A percentile compares a stretch with the other conserved stretches of the same genome.
Evolutionary conservation across 2,888 invertebrate species (phyloP).

Genomic region (Plebejus anna): DNA sequence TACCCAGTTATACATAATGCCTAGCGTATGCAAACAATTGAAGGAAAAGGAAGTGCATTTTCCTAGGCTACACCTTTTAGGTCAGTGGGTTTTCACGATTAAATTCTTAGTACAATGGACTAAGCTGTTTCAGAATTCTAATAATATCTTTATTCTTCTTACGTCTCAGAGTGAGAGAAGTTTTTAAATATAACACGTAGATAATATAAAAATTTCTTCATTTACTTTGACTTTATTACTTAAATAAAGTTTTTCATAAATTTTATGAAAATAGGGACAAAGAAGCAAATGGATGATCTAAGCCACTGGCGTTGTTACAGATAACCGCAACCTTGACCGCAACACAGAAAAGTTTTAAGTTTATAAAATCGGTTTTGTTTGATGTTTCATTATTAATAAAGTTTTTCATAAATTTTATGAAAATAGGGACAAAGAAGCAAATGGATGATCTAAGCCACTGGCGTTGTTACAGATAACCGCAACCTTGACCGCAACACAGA

Average conservation of each 20-base stretch:
- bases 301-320: no score
- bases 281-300: not conserved
- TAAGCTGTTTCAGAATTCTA: not conserved
- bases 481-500: no score
- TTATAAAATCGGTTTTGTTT: no score
- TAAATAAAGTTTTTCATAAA: no score
- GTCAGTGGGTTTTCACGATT: constrained; percentile 24
- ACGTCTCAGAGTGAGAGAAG: not conserved
- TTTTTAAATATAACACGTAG: no score
- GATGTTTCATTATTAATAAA: not conserved
- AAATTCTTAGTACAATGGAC: constrained; percentile 10
- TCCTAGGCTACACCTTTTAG: constrained; percentile 21
- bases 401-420: not conserved
- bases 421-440: not conserved
- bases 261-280: not conserved
- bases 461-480: no score
- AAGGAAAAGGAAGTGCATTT: constrained; percentile 25
- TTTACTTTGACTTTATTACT: not conserved
- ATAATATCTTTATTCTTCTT: not conserved
- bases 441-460: no score
- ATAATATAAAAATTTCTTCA: not conserved
- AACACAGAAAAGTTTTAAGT: no score
- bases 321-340: no score
- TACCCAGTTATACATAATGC: not conserved
- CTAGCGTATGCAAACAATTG: constrained; percentile 23